Conservation (phyloP, 2,113 vertebrate genomes). For the Pogona vitticeps region DNA sequence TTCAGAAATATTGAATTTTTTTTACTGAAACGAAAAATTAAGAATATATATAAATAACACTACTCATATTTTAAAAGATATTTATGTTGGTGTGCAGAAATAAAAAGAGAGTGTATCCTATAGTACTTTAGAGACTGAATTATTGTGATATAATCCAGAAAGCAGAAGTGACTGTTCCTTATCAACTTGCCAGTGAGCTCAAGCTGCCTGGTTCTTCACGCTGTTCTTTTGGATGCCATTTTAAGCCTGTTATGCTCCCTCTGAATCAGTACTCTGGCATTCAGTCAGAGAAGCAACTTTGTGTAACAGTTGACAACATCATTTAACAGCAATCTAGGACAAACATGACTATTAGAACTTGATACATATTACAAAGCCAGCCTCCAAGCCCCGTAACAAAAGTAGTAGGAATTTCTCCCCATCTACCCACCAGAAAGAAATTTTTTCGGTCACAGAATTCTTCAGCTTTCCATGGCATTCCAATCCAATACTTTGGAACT, state of each 20-base stretch:
- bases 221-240: slow-evolving; percentile 21
- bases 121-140: neutral
- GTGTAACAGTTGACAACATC: slow-evolving; percentile 2
- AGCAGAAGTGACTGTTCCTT: neutral
- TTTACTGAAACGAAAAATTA: neutral
- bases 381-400: neutral
- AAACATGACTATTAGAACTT: slow-evolving; percentile 10
- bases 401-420: neutral
- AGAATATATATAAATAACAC: neutral
- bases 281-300: neutral
- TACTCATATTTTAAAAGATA: neutral
- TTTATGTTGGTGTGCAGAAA: neutral
- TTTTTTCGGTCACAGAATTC: neutral
- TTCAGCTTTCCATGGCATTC: neutral
- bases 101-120: neutral
- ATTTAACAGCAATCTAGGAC: neutral
- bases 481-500: neutral
- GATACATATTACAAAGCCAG: neutral
- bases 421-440: neutral
- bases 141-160: neutral
- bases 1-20: neutral
- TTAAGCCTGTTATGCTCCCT: slow-evolving; percentile 19
- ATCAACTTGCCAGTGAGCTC: neutral
- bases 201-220: neutral
- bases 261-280: neutral